Conservation (phyloP, 1,140 invertebrate genomes). For the Caenorhabditis inopinata region DNA sequence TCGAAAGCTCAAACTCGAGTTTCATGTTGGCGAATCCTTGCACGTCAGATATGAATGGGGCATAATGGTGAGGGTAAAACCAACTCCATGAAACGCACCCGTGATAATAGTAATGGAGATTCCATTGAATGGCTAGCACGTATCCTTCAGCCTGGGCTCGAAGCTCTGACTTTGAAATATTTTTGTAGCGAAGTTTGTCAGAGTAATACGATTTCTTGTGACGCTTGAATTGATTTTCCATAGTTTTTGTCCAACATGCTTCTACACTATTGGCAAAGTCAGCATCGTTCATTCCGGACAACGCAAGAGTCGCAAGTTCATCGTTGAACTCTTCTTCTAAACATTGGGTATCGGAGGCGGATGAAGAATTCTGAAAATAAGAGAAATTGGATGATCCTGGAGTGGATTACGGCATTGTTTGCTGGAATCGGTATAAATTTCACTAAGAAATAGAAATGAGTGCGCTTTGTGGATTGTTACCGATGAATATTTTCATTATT, state of each 20-base stretch:
- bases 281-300: slow-evolving; percentile 68
- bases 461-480: no score
- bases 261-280: slow-evolving; percentile 69
- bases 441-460: no score
- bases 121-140: slow-evolving; percentile 91
- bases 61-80: slow-evolving; percentile 91
- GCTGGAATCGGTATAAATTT: no score
- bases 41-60: slow-evolving; percentile 90
- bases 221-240: slow-evolving; percentile 42
- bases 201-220: slow-evolving; percentile 40
- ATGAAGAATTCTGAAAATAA: slow-evolving; percentile 37
- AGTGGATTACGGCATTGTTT: no score
- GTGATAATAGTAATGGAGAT: slow-evolving; percentile 91
- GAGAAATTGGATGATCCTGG: no score
- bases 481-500: no score
- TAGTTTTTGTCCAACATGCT: slow-evolving; percentile 28
- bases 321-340: slow-evolving; percentile 54
- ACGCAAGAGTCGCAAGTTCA: slow-evolving; percentile 48
- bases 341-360: background rate
- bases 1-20: slow-evolving; percentile 77
- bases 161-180: slow-evolving; percentile 77
- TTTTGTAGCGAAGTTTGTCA: slow-evolving; percentile 69
- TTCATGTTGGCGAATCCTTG: slow-evolving; percentile 74
- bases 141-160: slow-evolving; percentile 82
- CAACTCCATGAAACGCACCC: slow-evolving; percentile 95